Conservation (phyloP, 2,888 invertebrate species). For the Orthonevra nobilis region DNA sequence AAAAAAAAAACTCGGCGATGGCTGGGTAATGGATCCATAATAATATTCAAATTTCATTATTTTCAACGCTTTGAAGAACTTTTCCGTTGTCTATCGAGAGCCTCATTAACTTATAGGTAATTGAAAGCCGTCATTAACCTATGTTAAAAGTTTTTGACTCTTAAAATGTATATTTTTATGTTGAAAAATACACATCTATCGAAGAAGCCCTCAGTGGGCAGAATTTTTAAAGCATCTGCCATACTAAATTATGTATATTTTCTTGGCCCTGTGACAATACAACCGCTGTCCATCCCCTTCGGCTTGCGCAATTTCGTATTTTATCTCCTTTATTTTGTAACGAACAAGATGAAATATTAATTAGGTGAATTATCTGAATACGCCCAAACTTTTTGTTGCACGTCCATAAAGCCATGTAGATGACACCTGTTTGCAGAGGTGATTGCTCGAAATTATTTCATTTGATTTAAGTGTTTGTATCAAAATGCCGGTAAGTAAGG, state of each 20-base stretch:
- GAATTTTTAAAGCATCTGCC: slow-evolving; percentile 1
- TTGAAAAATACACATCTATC: neutral
- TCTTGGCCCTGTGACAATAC: slow-evolving; percentile 36
- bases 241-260: neutral
- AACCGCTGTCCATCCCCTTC: too few relatives aligned
- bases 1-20: neutral
- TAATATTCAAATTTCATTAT: neutral
- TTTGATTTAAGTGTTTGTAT: too few relatives aligned
- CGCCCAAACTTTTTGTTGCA: too few relatives aligned
- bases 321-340: slow-evolving; percentile 29
- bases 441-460: slow-evolving; percentile 6
- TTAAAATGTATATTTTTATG: slow-evolving; percentile 19
- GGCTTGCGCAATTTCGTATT: slow-evolving; percentile 23
- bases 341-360: too few relatives aligned
- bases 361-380: too few relatives aligned
- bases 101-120: neutral
- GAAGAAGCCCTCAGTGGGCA: neutral
- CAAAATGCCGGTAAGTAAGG: too few relatives aligned
- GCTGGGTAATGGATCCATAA: slow-evolving; percentile 33
- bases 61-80: too few relatives aligned
- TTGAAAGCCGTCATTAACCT: slow-evolving; percentile 16
- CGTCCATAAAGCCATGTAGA: slow-evolving; percentile 45
- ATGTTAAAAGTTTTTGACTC: too few relatives aligned
- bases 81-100: too few relatives aligned
- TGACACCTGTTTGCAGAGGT: slow-evolving; percentile 48